Evolutionary conservation across 2,113 vertebrate species (phyloP), one percentile per base, ranked within the genome.

Genomic region (Ciconia stormi): DNA sequence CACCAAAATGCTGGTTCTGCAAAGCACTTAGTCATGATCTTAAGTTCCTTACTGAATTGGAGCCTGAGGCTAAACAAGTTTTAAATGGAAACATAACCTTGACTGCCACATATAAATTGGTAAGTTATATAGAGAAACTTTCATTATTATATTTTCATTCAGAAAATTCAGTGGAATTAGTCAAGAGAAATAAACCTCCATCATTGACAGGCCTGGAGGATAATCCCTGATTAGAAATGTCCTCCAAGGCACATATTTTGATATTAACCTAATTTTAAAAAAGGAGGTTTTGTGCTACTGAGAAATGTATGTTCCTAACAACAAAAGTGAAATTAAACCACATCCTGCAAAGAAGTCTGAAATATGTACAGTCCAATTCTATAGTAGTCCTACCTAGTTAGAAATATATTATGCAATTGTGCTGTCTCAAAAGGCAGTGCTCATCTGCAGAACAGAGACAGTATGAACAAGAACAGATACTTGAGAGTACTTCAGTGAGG

Each of bases 201-300:
- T 59, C 73, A 53, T 3, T 69, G 65, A 63, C 56, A 89, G 62
- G 40, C 73, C 61, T 76, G 15, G 44, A 89, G 83, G 62, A 94
- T 92, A 91, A 94, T 87, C 89, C 58, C 36, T 50, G 58, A 80
- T 94, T 95, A 85, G 70, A 76, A 95, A 70, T 66, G 78, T 70
- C 53, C 79, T 95, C 66, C 58, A 77, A 89, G 62, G 66, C 83
- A 89, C n/a, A 49, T 70, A 66, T 73, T 71, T 44, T 56, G 62
- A 25, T 82, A 85, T 89, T 82, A 94, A 61, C 56, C 70, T 94
- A 19, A 82, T 97, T 93, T 94, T 47, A 4, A 89, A 87, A 91
- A 63, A 19, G 30, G 44, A 78, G 47, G 12, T 17, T 74, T 94
- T 81, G 36, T 59, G 62, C 50, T 82, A 16, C 40, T 90, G 87